Percentiles rank a stretch among this genome's conserved stretches.
These are phyloP conservation scores for Oreocharis arfaki DNA, from an alignment of 2,113 vertebrate genomes.

Conservation along the genomic window DNA sequence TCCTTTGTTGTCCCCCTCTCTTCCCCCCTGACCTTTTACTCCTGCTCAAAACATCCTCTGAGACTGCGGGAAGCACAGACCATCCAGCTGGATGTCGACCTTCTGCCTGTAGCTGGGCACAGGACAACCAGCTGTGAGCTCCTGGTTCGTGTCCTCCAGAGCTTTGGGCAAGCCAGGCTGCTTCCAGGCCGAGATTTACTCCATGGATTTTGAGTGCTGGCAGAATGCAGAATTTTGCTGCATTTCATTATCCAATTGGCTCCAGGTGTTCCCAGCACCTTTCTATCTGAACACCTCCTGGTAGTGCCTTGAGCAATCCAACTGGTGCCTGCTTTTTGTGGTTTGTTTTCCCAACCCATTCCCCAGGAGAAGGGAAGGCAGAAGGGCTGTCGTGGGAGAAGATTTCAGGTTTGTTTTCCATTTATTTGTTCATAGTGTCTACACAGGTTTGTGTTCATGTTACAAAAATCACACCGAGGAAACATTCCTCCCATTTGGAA, in stretches of 20 bases:
- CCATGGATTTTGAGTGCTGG: not conserved
- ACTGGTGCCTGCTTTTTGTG: not conserved
- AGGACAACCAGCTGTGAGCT: not conserved
- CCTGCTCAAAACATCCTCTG: not conserved
- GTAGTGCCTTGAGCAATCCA: conserved; percentile 25
- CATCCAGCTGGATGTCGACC: not conserved
- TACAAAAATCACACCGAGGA: not conserved
- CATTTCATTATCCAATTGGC: not conserved
- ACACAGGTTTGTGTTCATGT: not conserved
- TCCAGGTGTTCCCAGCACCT: not conserved
- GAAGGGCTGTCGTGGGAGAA: not conserved
- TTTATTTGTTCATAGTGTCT: not conserved
- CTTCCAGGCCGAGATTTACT: not conserved
- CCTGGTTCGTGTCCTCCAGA: not conserved
- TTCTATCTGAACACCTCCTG: not conserved
- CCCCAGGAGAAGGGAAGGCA: not conserved
- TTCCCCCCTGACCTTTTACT: not conserved
- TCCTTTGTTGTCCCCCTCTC: not conserved
- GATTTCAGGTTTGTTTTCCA: not conserved
- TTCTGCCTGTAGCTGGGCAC: not conserved
- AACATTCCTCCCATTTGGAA: rapidly evolving
- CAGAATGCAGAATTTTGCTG: not conserved
- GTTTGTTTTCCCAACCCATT: not conserved
- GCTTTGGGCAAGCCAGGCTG: not conserved
- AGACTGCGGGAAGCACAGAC: not conserved